Evolutionary conservation across 2,888 invertebrate genomes (phyloP).

Genomic region (Trissolcus japonicus): DNA sequence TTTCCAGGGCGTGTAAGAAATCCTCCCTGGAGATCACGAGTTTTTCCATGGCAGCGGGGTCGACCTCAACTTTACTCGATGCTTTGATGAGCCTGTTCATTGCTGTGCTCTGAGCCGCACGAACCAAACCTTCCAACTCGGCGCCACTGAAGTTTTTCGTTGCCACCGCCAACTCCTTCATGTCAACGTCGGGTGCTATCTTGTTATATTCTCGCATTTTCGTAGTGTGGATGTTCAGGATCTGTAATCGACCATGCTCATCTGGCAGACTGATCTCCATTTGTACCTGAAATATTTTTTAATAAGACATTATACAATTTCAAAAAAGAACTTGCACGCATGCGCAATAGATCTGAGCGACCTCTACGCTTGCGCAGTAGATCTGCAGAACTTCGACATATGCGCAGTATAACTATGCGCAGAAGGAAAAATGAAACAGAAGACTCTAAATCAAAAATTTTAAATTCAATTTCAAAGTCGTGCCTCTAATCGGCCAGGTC

Average conservation of each 20-base stretch:
- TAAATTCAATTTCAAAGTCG: slow-evolving; percentile 53
- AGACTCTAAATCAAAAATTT: neutral
- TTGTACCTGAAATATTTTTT: slow-evolving; percentile 85
- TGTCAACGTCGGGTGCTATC: slow-evolving; percentile 90
- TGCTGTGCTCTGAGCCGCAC: slow-evolving; percentile 85
- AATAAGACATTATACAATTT: too few species aligned
- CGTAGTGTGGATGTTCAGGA: slow-evolving; percentile 95
- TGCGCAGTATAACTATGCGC: too few species aligned
- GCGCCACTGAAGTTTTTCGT: slow-evolving; percentile 88
- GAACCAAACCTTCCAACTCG: slow-evolving; percentile 85
- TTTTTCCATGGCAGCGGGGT: slow-evolving; percentile 84
- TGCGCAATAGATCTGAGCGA: too few species aligned
- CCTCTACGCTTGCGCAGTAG: too few species aligned
- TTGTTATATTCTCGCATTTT: slow-evolving; percentile 95
- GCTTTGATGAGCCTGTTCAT: slow-evolving; percentile 86
- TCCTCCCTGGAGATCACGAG: slow-evolving; percentile 80
- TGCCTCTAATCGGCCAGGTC: slow-evolving; percentile 96
- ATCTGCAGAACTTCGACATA: too few species aligned
- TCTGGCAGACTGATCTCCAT: slow-evolving; percentile 97
- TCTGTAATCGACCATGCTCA: slow-evolving; percentile 94
- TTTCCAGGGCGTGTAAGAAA: slow-evolving; percentile 83
- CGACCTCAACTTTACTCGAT: slow-evolving; percentile 81
- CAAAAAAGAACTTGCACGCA: too few species aligned
- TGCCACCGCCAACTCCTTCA: slow-evolving; percentile 79
- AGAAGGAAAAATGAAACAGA: neutral